A percentile compares a stretch with the other conserved stretches of the same genome.
Evolutionary conservation across 2,888 invertebrate genomes (phyloP).

Genomic region (Bombylius major): DNA sequence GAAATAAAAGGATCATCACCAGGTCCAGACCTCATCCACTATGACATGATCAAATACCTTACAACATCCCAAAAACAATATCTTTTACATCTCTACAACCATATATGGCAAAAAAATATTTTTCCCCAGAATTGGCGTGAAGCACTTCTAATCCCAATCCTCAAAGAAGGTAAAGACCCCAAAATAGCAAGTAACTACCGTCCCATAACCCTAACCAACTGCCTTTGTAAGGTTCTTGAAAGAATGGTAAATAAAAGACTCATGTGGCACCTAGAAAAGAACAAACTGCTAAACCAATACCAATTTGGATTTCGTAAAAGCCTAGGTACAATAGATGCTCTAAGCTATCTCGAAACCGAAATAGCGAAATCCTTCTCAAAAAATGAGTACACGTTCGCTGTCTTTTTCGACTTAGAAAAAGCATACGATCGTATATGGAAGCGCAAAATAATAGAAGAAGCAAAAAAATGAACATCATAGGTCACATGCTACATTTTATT

Average conservation of each 20-base stretch:
- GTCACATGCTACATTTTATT: too few species aligned
- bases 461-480: not conserved
- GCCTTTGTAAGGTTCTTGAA: constrained; percentile 1
- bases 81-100: not conserved
- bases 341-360: not conserved
- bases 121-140: not conserved
- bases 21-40: not conserved
- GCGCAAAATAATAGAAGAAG: not conserved
- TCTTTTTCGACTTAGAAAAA: constrained; percentile 1
- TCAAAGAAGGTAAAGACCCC: not conserved
- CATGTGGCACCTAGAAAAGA: not conserved
- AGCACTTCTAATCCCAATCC: too few species aligned
- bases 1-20: not conserved
- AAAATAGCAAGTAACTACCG: not conserved
- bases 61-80: not conserved
- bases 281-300: not conserved
- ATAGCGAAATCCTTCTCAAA: not conserved
- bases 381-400: not conserved
- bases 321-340: not conserved
- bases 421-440: not conserved
- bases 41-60: not conserved
- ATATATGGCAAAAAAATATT: not conserved
- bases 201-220: not conserved
- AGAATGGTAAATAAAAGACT: constrained; percentile 2
- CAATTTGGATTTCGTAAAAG: not conserved